Evolutionary conservation across 2,888 invertebrate genomes (phyloP).

Genomic region (Melangyna quadrimaculata): DNA sequence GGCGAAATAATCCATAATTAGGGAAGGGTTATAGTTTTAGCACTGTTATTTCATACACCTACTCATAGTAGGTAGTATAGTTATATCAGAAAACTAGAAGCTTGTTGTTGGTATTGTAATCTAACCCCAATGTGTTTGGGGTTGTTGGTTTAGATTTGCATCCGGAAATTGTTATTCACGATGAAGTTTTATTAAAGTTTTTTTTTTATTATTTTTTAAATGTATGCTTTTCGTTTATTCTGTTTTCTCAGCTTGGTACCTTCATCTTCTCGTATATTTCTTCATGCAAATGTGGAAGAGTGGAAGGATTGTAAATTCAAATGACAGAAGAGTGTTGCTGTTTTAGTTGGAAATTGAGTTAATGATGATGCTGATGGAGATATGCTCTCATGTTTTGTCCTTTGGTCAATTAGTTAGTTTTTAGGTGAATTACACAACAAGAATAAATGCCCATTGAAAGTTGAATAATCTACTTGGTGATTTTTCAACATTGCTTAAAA

Average conservation of each 20-base stretch:
- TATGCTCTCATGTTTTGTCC: neutral
- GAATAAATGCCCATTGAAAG: neutral
- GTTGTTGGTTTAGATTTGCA: conserved; percentile 53
- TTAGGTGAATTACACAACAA: too few relatives aligned
- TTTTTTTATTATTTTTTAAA: conserved; percentile 4
- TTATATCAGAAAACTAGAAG: neutral
- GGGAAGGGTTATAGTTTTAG: conserved; percentile 14
- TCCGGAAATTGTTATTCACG: conserved; percentile 52
- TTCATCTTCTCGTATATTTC: neutral
- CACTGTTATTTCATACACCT: neutral
- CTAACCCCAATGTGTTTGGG: conserved; percentile 56
- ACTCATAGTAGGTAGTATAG: too few relatives aligned
- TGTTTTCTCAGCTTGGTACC: neutral
- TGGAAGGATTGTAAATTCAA: neutral
- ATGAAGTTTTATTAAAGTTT: conserved; percentile 57
- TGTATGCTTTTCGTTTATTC: neutral
- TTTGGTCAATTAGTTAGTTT: neutral
- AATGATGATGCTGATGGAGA: neutral
- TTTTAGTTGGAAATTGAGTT: neutral
- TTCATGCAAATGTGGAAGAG: neutral
- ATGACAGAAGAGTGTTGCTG: neutral
- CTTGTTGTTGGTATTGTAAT: conserved; percentile 31
- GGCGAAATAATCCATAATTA: conserved; percentile 60
- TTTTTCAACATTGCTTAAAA: too few relatives aligned
- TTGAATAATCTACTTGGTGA: neutral